Evolutionary conservation across 2,888 invertebrate genomes (phyloP), one percentile per base, ranked within the genome.

Genomic region (Halictus ligatus): DNA sequence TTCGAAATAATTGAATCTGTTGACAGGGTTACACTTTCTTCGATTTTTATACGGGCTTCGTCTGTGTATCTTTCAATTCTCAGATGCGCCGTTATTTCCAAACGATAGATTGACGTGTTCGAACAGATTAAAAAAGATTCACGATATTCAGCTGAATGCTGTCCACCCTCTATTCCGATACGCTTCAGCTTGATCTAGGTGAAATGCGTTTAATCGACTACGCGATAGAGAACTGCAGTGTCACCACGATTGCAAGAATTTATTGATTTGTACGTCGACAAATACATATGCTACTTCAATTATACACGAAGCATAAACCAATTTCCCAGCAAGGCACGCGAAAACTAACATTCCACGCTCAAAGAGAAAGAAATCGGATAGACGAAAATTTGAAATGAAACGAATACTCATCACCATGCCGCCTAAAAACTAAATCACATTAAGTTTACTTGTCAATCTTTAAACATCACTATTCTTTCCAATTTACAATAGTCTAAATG

Each of bases 151-250:
- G 15, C 18, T 35, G 67, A 67, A 67, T 35, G 35, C 67, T 67
- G 67, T 67, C 67, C 67, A 35, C 18, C 29, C 73, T 21, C 15
- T 13, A 43, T n/a, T 50, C 40, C 48, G 60, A 58, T 58, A 35
- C 78, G 60, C 67, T 71, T 64, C 40, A 48, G 35, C 54, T 54
- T 58, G 64, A 54, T 64, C 69, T n/a, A 25, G 25, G 21, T 67
- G 85, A 78, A 83, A 83, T 72, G 50, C 75, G 25, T 78, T 83
- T 83, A 83, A 83, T 78, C 72, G 83, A 21, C 29, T 8, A 35
- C 75, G 25, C 43, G 4, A 72, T 48, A 21, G 48, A 35, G 58
- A 60, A 48, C 25, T 40, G 74, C 43, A 75, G 54, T 40, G 50
- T 75, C 50, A 54, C 43, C 40, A 69, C 74, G 58, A 85, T 69